Evolutionary conservation across 2,113 vertebrate genomes (phyloP).

Genomic region (Limanda limanda): DNA sequence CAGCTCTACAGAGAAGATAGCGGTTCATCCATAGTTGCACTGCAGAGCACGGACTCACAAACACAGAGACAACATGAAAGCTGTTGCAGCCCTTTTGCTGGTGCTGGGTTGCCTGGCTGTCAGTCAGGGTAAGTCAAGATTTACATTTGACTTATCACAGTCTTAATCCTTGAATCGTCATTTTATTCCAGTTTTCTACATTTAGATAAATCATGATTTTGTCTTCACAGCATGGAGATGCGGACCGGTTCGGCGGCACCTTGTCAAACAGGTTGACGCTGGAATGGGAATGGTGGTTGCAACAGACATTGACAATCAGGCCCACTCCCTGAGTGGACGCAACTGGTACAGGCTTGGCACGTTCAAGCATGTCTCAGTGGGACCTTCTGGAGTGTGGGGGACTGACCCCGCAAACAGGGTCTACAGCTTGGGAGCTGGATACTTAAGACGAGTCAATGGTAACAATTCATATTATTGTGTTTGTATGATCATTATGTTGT

Average conservation of each 20-base stretch:
- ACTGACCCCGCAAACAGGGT: accelerated
- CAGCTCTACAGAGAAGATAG: not conserved
- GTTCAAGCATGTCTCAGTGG: slow-evolving; percentile 15
- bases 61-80: slow-evolving; percentile 34
- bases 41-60: not conserved
- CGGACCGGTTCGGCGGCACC: accelerated
- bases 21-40: not conserved
- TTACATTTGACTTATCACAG: too few relatives aligned
- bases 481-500: not conserved
- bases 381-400: slow-evolving; percentile 37
- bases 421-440: not conserved
- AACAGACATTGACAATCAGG: accelerated
- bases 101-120: slow-evolving; percentile 16
- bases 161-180: too few relatives aligned
- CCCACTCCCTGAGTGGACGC: not conserved
- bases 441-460: accelerated
- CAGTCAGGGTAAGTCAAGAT: not conserved
- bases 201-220: not conserved
- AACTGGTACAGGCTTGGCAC: not conserved
- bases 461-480: not conserved
- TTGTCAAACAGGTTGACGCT: slow-evolving; percentile 28
- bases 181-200: not conserved
- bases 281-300: slow-evolving; percentile 22
- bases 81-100: slow-evolving; percentile 9
- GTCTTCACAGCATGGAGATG: slow-evolving; percentile 21